Evolutionary conservation across 1,140 invertebrate genomes (phyloP).

Genomic region (Phenacoccus solenopsis): DNA sequence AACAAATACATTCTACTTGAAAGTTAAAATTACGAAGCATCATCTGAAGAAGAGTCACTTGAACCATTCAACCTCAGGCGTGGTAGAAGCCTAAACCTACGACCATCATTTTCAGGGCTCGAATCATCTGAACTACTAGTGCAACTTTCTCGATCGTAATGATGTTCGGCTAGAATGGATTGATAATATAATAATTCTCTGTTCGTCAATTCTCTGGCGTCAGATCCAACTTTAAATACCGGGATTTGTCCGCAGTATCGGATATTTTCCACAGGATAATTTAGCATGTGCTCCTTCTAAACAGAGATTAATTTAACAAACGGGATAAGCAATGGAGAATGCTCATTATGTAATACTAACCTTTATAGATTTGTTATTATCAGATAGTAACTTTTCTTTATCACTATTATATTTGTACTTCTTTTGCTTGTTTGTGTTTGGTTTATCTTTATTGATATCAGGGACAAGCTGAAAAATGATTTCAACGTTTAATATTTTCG

Average conservation of each 20-base stretch:
- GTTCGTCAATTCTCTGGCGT: slow-evolving; percentile 34
- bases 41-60: not conserved
- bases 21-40: not conserved
- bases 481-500: too few relatives aligned
- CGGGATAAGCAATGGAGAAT: not conserved
- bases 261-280: not conserved
- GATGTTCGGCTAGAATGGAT: not conserved
- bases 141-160: not conserved
- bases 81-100: not conserved
- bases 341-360: not conserved
- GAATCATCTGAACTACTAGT: not conserved
- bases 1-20: not conserved
- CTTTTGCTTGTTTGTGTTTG: slow-evolving; percentile 28
- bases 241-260: slow-evolving; percentile 33
- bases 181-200: slow-evolving; percentile 29
- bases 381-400: not conserved
- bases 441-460: slow-evolving; percentile 28
- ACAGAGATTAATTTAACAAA: not conserved
- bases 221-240: slow-evolving; percentile 34
- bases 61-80: not conserved
- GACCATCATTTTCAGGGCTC: not conserved
- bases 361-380: not conserved
- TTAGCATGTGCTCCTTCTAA: not conserved
- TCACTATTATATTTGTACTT: not conserved
- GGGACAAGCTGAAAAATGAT: slow-evolving; percentile 33